Evolutionary conservation across 2,888 invertebrate genomes (phyloP), one percentile per base, ranked within the genome.

Genomic region (Cenopis cana): DNA sequence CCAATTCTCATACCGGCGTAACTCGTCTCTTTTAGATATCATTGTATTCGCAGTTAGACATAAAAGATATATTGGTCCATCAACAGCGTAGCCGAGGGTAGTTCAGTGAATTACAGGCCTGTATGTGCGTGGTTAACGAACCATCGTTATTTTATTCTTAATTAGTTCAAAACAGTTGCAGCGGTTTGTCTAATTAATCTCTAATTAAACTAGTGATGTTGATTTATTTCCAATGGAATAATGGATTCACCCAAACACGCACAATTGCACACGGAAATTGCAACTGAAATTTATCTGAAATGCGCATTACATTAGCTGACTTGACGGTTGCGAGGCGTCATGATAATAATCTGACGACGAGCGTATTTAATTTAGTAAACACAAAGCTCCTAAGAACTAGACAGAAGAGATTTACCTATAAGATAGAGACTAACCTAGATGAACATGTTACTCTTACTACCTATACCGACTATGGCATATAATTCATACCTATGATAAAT

Each of bases 131-230:
- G 54, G 41, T 62, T 24, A 36, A 29, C 59, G 59, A 56, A 57
- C 52, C 54, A 54, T 24, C 29, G n/a, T 62, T 57, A 41, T 54
- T 60, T 68, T 52, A 54, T 60, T 64, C 38, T 64, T 64, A 54
- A 64, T 64, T 64, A 64, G 52, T n/a, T 20, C 20, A 64, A 64
- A 64, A 64, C 54, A 54, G 64, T 64, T 54, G 52, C 33, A 18
- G 81, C 76, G 76, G 79, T 79, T 73, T 74, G 76, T 80, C 75
- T 78, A 79, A 82, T 81, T 79, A 81, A 77, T 80, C 78, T 73
- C 73, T 76, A 77, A 81, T 64, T 82, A 79, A 76, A 75, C 69
- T 76, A 76, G 74, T 69, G 72, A 76, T 77, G 73, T 77, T 77
- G 72, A 75, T 78, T 79, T 76, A 77, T 78, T 75, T 76, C 68